A percentile compares a stretch with the other conserved stretches of the same genome.
These are phyloP conservation scores for Lagocephalus sceleratus DNA, from an alignment of 2,797 vertebrate species.

Conservation along the genomic window DNA sequence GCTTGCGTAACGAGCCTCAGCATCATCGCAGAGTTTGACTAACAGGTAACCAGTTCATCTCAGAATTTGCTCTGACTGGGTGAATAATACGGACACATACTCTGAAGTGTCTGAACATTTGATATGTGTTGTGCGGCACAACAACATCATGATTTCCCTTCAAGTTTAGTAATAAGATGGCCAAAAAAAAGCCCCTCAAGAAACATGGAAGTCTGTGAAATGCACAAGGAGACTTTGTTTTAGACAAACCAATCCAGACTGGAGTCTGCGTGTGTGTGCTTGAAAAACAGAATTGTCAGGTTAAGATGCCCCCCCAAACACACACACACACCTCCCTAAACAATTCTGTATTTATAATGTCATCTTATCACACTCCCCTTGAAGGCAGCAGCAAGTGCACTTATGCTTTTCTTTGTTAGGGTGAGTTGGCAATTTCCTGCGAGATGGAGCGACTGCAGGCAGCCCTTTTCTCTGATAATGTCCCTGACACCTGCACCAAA, in stretches of 20 bases:
- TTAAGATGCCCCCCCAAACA: conserved; percentile 77
- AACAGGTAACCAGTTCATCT: too few species aligned
- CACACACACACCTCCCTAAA: conserved; percentile 74
- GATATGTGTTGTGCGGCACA: too few species aligned
- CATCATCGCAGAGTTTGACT: too few species aligned
- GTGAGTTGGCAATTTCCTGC: conserved; percentile 97
- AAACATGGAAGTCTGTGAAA: conserved; percentile 6
- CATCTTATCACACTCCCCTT: conserved; percentile 92
- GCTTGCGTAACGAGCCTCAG: conserved; percentile 7
- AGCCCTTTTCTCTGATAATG: conserved; percentile 91
- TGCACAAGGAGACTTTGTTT: conserved; percentile 48
- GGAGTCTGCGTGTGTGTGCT: conserved; percentile 22
- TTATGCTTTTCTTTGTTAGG: conserved; percentile 98
- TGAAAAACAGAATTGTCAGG: conserved; percentile 66
- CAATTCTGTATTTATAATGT: conserved; percentile 88
- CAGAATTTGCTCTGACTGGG: too few species aligned
- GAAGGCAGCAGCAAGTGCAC: conserved; percentile 89
- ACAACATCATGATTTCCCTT: too few species aligned
- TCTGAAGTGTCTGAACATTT: neutral
- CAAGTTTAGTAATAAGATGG: too few species aligned
- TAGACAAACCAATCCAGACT: conserved; percentile 41
- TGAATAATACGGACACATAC: neutral
- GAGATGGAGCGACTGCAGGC: conserved; percentile 91
- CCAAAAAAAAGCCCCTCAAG: too few species aligned
- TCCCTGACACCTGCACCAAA: conserved; percentile 90